Evolutionary conservation across 2,888 invertebrate species (phyloP).

Genomic region (Suillia variegata): DNA sequence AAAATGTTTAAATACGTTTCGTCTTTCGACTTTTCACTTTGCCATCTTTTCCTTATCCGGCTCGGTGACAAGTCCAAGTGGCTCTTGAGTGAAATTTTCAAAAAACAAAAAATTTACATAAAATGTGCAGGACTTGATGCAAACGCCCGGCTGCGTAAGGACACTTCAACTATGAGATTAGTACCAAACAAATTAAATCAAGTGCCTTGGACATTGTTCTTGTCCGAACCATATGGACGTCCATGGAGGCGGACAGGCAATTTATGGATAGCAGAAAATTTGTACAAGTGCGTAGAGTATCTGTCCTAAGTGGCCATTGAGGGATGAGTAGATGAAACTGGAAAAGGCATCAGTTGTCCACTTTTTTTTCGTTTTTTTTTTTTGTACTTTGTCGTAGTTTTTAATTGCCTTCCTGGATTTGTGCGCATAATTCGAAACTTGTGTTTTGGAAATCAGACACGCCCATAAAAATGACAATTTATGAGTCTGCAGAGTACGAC

Average conservation of each 20-base stretch:
- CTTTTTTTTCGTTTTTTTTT: not conserved
- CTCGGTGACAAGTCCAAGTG: too few species aligned
- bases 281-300: too few species aligned
- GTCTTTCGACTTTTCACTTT: too few species aligned
- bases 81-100: not conserved
- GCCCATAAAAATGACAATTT: constrained; percentile 1
- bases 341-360: too few species aligned
- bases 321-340: not conserved
- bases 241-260: too few species aligned
- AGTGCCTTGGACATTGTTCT: constrained; percentile 6
- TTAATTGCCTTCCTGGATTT: constrained; percentile 3
- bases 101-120: constrained; percentile 16
- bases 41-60: too few species aligned
- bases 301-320: not conserved
- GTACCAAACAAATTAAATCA: constrained; percentile 12
- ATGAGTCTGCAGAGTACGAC: not conserved
- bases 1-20: too few species aligned
- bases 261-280: too few species aligned
- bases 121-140: constrained; percentile 8
- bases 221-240: too few species aligned
- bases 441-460: constrained; percentile 15
- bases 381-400: not conserved
- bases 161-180: constrained; percentile 9
- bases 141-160: too few species aligned
- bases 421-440: constrained; percentile 16